These are phyloP conservation scores for Ascaphus truei DNA, from an alignment of 2,113 vertebrate genomes.

Conservation along the genomic window DNA sequence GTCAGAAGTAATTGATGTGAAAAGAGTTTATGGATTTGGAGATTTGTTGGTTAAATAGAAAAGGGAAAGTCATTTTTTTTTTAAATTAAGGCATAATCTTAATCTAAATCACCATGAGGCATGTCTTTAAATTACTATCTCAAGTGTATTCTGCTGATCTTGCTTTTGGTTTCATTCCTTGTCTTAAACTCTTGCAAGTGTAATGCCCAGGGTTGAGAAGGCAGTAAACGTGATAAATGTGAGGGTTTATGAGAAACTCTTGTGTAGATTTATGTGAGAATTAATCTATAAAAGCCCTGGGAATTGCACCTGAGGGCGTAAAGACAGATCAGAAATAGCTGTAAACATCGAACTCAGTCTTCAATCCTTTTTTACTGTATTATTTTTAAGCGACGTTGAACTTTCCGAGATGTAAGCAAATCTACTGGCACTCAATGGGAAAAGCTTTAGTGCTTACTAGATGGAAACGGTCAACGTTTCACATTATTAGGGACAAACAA, in stretches of 20 bases:
- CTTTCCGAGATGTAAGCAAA: too few relatives aligned
- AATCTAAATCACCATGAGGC: constrained; percentile 22
- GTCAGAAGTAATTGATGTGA: constrained; percentile 32
- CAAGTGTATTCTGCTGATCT: constrained; percentile 10
- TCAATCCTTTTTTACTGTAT: constrained; percentile 12
- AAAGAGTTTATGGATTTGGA: constrained; percentile 30
- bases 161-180: neutral
- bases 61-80: constrained; percentile 28
- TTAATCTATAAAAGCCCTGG: constrained; percentile 21
- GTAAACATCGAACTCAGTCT: neutral
- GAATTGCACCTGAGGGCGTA: neutral
- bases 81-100: constrained; percentile 23
- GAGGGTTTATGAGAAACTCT: constrained; percentile 1
- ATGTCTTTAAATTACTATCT: neutral
- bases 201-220: neutral
- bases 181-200: neutral
- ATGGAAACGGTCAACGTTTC: too few relatives aligned
- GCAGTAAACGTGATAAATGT: constrained; percentile 26
- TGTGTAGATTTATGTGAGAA: constrained; percentile 11
- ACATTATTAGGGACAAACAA: too few relatives aligned
- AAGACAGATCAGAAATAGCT: neutral
- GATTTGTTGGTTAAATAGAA: constrained; percentile 36
- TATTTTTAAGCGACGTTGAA: too few relatives aligned
- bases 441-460: too few relatives aligned
- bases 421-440: too few relatives aligned